phyloP scores from a whole-genome alignment of 2,113 vertebrate species.

The Caranx melampygus region DNA sequence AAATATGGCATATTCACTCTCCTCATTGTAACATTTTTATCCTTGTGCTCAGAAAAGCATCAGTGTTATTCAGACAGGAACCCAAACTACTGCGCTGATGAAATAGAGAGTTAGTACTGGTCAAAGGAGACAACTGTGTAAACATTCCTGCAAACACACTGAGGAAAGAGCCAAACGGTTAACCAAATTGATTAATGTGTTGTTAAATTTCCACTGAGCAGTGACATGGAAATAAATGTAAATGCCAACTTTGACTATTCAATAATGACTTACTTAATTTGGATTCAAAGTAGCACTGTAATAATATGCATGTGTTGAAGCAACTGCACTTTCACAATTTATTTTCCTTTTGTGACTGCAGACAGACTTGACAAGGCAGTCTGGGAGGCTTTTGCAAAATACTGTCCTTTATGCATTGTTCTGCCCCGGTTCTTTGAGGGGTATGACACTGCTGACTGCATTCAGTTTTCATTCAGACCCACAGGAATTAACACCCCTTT shows the following conservation, averaged over 20 bases:
- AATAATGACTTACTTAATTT: conserved; percentile 67
- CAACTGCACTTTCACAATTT: conserved; percentile 52
- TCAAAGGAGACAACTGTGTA: conserved; percentile 30
- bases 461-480: conserved; percentile 67
- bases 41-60: conserved; percentile 2
- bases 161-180: conserved; percentile 44
- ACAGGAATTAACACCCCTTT: conserved; percentile 65
- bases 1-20: not conserved
- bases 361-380: conserved; percentile 64
- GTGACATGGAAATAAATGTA: conserved; percentile 66
- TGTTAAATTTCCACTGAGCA: conserved; percentile 55
- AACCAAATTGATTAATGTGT: conserved; percentile 67
- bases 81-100: conserved; percentile 20
- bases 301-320: conserved; percentile 56
- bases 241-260: conserved; percentile 60
- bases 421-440: conserved; percentile 24
- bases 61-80: not conserved
- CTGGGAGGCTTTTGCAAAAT: conserved; percentile 42
- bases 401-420: conserved; percentile 55
- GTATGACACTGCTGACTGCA: conserved; percentile 60
- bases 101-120: conserved; percentile 1
- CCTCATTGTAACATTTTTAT: not conserved
- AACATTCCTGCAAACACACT: conserved; percentile 28
- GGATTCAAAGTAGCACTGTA: conserved; percentile 51
- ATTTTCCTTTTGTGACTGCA: conserved; percentile 51